These are phyloP conservation scores for Limonius californicus DNA, from an alignment of 1,140 invertebrate genomes.

Conservation along the genomic window DNA sequence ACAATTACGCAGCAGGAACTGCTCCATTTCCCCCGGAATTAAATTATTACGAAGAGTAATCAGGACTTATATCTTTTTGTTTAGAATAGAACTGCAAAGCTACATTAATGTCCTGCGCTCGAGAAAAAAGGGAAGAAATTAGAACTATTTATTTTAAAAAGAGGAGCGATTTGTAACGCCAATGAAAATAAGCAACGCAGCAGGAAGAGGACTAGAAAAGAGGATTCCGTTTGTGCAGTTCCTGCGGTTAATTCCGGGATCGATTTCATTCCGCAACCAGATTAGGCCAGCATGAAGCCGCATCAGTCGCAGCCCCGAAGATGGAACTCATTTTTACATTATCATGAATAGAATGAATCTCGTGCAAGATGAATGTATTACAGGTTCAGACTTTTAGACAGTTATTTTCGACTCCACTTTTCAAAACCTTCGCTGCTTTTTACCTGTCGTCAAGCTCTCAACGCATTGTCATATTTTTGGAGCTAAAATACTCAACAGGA, in stretches of 20 bases:
- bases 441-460: no score
- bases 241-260: conserved; percentile 27
- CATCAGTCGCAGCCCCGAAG: conserved; percentile 25
- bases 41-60: background rate
- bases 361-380: conserved; percentile 21
- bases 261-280: conserved; percentile 30
- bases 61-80: background rate
- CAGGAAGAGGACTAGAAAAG: conserved; percentile 22
- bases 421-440: background rate
- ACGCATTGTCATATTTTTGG: no score
- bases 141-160: background rate
- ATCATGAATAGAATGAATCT: conserved; percentile 29
- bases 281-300: conserved; percentile 27
- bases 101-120: background rate
- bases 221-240: conserved; percentile 24
- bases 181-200: conserved; percentile 7
- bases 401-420: conserved; percentile 7
- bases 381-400: conserved; percentile 17
- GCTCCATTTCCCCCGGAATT: no score
- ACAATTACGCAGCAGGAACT: no score
- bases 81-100: no score
- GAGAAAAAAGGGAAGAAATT: background rate
- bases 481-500: no score
- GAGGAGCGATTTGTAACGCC: conserved; percentile 5
- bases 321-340: conserved; percentile 34